Base-by-base conservation (phyloP, 1,140 invertebrate genomes). In the Hypothenemus hampei region DNA sequence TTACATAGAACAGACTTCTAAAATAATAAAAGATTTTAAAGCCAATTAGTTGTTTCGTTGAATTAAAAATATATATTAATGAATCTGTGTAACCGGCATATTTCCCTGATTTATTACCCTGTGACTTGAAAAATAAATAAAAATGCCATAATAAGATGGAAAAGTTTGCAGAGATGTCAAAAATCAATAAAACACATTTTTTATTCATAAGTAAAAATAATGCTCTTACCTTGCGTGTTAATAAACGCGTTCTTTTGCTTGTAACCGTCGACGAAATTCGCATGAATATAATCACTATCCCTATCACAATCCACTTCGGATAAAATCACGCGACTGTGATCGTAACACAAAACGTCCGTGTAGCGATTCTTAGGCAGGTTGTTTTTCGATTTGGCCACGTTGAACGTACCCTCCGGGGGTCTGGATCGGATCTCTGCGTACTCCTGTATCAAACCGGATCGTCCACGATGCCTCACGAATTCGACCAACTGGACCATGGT, bases 241-340 rank as follows among this genome's bases (percentile, higher is more conserved):
- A 98, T 98, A 73, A 95, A 98, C 35, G 94, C 93, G 76, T 95
- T 94, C 67, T 93, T 94, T 71, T 97, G 93, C 71, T 93, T 93
- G 73, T 97, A 98, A 3, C 95, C 94, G 77, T 97, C 94, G 21
- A 98, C 93, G 75, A 88, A 98, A 79, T 98, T 98, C 21, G 93
- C 95, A 77, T 98, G 97, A 66, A 97, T 96, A 68, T 98, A 98
- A 76, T 97, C 93, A 29, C 87, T 85, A 54, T 80, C 80, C 11
- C 83, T 76, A 60, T 94, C 90, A 54, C 80, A 78, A 35, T 81
- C 81, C 56, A 88, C 82, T 36, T 82, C 71, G 63, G 84, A 77
- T 19, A 98, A 75, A 47, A 86, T 80, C 36, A 98, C 94, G 64
- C 94, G 79, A 66, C 88, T 91, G 70, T 97, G 91, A 74, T 98